Base-by-base conservation (phyloP, 2,888 invertebrate species). In the Cosmia trapezina region DNA sequence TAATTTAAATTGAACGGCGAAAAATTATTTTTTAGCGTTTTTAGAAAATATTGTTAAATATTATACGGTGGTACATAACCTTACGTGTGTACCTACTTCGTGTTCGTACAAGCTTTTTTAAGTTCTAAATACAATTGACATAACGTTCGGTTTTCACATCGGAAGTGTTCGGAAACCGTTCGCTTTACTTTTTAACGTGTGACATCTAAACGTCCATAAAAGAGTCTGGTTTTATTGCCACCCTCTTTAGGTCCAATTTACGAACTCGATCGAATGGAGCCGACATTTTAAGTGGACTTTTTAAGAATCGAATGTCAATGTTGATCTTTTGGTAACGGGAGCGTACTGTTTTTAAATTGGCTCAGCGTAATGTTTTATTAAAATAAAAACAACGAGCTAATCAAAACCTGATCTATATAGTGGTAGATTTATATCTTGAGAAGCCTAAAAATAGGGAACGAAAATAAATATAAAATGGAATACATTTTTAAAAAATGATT, bases 191-290 rank as follows among this genome's bases (percentile, higher is more conserved):
- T 75, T 84, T 53, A 64, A 70, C 60, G 60, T 49, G 57, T 59
- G 66, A 41, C 60, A 12, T 66, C 17, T 62, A 71, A 76, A 70
- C 28, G 69, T 47, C 57, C 68, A 71, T 80, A 80, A 80, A 81
- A 47, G 62, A 61, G 63, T 33, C 37, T 43, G 22, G 56, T 71
- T 83, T 84, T 84, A 84, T 70, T 78, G 70, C 59, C 37, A 57
- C 53, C 60, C 73, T 65, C 70, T 80, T 81, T 76, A 73, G 19
- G 54, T 69, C 19, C 59, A 82, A 83, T 84, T 79, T 74, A 79
- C 73, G 66, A 51, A 75, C 64, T 73, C 61, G 54, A 56, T 70
- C 65, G 70, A 74, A 82, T 57, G 59, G 57, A 51, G n/a, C 45
- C 47, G 74, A 75, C 80, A 68, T 70, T 81, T 76, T 75, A 72